Percentiles rank a stretch among this genome's conserved stretches.
Conservation (phyloP, 2,797 vertebrate species). For the Tragelaphus oryx region DNA sequence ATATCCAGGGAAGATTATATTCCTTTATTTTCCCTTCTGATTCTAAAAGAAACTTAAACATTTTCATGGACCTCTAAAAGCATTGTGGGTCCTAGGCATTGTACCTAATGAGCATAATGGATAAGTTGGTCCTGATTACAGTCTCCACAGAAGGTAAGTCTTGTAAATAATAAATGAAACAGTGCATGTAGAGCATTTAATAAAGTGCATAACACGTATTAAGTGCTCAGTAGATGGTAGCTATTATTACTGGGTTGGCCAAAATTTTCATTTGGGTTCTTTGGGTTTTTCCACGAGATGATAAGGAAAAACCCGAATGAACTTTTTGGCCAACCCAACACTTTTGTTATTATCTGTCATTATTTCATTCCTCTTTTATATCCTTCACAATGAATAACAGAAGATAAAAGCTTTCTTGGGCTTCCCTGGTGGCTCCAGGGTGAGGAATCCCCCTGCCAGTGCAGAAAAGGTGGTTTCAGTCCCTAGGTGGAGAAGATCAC, state of each 20-base stretch:
- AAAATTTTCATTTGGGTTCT: background rate
- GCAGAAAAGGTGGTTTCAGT: background rate
- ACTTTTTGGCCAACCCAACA: background rate
- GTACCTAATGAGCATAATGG: background rate
- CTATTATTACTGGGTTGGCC: background rate
- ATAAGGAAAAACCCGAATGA: accelerated
- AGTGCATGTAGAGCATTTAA: background rate
- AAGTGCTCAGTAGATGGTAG: background rate
- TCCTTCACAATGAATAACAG: background rate
- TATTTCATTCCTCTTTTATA: background rate
- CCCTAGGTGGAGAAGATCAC: background rate
- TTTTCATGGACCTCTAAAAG: background rate
- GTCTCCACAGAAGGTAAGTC: background rate
- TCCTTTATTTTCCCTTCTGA: background rate
- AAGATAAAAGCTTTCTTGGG: background rate
- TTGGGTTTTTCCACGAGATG: background rate
- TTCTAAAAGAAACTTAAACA: slow-evolving; percentile 11
- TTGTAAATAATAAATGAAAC: background rate
- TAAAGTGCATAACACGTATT: background rate
- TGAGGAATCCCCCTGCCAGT: background rate
- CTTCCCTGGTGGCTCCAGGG: background rate
- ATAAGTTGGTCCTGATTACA: background rate
- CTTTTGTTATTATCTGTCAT: background rate
- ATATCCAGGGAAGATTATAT: background rate
- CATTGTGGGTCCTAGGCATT: background rate